A percentile compares a stretch with the other conserved stretches of the same genome.
Evolutionary conservation across 2,113 vertebrate species (phyloP).

Genomic region (Leptosomus discolor): DNA sequence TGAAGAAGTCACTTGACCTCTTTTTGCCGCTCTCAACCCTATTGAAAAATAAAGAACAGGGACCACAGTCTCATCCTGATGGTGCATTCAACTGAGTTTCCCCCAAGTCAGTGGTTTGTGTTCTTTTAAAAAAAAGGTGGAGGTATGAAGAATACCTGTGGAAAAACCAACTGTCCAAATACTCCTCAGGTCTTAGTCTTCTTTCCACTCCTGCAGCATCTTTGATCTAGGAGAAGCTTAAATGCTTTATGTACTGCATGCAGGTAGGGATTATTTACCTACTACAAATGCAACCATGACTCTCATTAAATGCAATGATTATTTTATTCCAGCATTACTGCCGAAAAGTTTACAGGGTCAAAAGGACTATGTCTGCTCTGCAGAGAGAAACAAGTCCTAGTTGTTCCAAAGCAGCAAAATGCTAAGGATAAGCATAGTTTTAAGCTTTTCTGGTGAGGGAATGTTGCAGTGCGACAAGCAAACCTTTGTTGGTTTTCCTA

Average conservation of each 20-base stretch:
- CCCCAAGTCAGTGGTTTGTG: not conserved
- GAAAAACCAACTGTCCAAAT: not conserved
- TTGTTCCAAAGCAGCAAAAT: not conserved
- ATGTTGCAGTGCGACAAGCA: not conserved
- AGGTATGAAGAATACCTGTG: not conserved
- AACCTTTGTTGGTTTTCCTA: conserved; percentile 8
- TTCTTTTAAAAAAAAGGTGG: not conserved
- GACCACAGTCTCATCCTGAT: not conserved
- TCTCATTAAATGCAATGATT: not conserved
- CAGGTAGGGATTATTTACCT: not conserved
- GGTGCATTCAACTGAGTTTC: not conserved
- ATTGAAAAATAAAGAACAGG: not conserved
- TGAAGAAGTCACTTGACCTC: conserved; percentile 52
- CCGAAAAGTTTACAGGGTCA: not conserved
- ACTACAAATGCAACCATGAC: not conserved
- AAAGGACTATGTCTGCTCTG: not conserved
- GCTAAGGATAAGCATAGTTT: conserved; percentile 13
- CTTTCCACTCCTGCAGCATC: not conserved
- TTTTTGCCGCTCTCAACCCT: conserved; percentile 21
- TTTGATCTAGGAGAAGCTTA: not conserved
- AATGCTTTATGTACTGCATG: not conserved
- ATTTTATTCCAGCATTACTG: not conserved
- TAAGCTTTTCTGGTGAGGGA: not conserved
- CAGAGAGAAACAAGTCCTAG: not conserved
- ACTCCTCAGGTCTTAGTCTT: not conserved